Evolutionary conservation across 2,797 vertebrate species (phyloP), one percentile per base, ranked within the genome.

Genomic region (Otolemur crassicaudatus): DNA sequence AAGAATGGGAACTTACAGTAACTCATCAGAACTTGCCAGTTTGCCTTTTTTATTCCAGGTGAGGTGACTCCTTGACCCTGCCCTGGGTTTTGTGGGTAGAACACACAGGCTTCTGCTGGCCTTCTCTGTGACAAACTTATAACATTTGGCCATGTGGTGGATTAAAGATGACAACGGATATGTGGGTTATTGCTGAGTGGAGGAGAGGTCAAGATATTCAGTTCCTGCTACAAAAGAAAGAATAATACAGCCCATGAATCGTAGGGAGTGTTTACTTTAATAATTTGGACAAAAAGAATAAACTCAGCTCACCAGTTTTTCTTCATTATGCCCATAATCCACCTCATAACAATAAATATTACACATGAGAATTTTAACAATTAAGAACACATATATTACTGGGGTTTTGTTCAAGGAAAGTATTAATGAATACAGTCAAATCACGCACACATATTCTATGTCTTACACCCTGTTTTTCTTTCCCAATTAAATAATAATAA

Each of bases 371-470:
- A 31, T 22, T 83, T 91, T 67, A 76, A 34, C 83, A 79, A 92
- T 93, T 93, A 70, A 49, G 43, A 77, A n/a, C 20, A 29, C 19
- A 37, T 34, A 65, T 58, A 56, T 63, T 77, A 27, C 11, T 80
- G 4, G 56, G 56, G 56, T 10, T 90, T 76, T 91, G 82, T 77
- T 93, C 82, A 63, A 90, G 81, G 75, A 91, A 95, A 67, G 17
- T 87, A 80, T 56, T 37, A 89, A 94, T 58, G 67, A 87, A 80
- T 5, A 93, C 60, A 93, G 81, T 89, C 4, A 86, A 93, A 83
- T 79, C 29, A 69, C 12, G 46, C 23, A 84, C 23, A 72, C 1
- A 81, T 1, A 56, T 49, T 29, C 40, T 79, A 49, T 10, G 43
- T 82, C n/a, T 40, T 40, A 29, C 11, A 56, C 7, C 19, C 22